Evolutionary conservation across 2,888 invertebrate species (phyloP).

Genomic region (Thumatha senex): DNA sequence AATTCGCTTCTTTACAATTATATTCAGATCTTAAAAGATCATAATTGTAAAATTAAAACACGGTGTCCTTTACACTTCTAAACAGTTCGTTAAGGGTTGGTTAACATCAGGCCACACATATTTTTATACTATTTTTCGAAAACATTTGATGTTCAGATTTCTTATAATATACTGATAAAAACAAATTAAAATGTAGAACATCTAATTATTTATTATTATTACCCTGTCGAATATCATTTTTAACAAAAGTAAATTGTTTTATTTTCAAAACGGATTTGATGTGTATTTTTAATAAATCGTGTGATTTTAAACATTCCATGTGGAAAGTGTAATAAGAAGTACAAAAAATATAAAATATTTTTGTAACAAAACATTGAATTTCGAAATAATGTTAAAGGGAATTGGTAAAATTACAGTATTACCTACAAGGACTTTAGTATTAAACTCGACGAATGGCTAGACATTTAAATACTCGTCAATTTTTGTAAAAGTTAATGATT

Average conservation of each 20-base stretch:
- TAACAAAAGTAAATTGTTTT: slow-evolving; percentile 46
- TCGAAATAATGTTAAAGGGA: slow-evolving; percentile 57
- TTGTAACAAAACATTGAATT: slow-evolving; percentile 69
- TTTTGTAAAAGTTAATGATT: slow-evolving; percentile 50
- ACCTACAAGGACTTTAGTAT: slow-evolving; percentile 61
- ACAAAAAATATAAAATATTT: slow-evolving; percentile 80
- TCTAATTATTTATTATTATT: slow-evolving; percentile 69
- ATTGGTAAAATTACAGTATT: slow-evolving; percentile 76
- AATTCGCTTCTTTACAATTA: too few species aligned
- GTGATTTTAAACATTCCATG: slow-evolving; percentile 80
- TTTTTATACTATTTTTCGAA: background rate
- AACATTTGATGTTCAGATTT: slow-evolving; percentile 18
- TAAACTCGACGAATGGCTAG: slow-evolving; percentile 46
- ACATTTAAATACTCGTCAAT: slow-evolving; percentile 56
- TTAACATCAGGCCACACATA: background rate
- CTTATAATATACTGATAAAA: slow-evolving; percentile 40
- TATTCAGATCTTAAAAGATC: too few species aligned
- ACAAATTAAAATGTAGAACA: slow-evolving; percentile 49
- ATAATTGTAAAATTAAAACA: too few species aligned
- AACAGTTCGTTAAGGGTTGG: too few species aligned
- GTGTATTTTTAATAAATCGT: slow-evolving; percentile 66
- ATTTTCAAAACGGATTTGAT: slow-evolving; percentile 55
- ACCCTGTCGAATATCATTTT: slow-evolving; percentile 55
- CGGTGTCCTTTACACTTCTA: too few species aligned
- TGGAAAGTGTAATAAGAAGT: slow-evolving; percentile 78